Evolutionary conservation across 2,797 vertebrate species (phyloP), one percentile per base, ranked within the genome.

Genomic region (Tokudaia tokunoshimensis): DNA sequence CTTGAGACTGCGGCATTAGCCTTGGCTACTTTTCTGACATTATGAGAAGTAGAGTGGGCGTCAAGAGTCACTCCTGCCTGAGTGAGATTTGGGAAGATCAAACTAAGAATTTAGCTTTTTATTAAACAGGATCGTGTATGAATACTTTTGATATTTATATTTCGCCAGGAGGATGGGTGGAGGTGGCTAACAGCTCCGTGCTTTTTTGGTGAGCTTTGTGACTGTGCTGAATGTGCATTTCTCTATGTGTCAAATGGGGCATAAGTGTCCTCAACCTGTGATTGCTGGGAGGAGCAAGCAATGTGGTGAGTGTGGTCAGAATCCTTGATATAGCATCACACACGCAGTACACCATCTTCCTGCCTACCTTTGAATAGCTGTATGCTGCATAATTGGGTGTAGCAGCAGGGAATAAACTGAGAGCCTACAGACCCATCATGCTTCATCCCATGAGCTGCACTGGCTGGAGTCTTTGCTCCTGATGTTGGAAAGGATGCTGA

Each of bases 81-180:
- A 65, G 17, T 76, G 74, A 92, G 52, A 50, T 82, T 50, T 75
- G 61, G 37, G 63, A 86, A 92, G 63, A 5, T 41, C 50, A 92
- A 61, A 29, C 79, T 85, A 89, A 91, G 70, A 50, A 61, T 67
- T 81, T 92, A 72, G 78, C 59, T 85, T 74, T 86, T 67, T 14
- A 34, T n/a, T 55, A 63, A 95, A 47, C 52, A 31, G 61, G 19
- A 83, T 76, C 11, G 3, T 50, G 34, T 17, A 15, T 92, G 91
- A 70, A 50, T 92, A 75, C 22, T 83, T 89, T 75, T 95, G 50
- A 82, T n/a, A 10, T 31, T 50, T 59, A 52, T 44, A 55, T 61
- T 88, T 95, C 57, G 26, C 37, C 13, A 61, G 50, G 8, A 74
- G 72, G 81, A 91, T 31, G 61, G 31, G 22, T 87, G 41, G 3